phyloP scores from a whole-genome alignment of 2,888 invertebrate species.

The Himalopsyche japonica region DNA sequence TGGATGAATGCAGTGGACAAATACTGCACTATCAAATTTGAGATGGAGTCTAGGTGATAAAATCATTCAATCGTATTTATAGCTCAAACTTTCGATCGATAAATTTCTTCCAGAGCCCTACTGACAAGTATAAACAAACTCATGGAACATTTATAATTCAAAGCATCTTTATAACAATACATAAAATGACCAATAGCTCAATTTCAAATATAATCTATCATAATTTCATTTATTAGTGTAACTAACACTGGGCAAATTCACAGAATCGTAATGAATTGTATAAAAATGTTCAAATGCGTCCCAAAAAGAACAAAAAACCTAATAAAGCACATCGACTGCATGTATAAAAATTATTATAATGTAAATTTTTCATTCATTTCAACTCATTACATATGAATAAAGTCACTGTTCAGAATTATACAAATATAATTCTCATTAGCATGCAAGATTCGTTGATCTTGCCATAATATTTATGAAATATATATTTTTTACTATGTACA shows the following conservation, averaged over 20 bases:
- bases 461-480: neutral
- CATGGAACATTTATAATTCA: too few species aligned
- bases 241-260: neutral
- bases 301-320: neutral
- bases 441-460: neutral
- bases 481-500: neutral
- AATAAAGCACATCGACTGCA: neutral
- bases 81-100: too few species aligned
- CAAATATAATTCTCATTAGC: neutral
- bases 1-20: too few species aligned
- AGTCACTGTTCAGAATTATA: neutral
- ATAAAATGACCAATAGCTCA: too few species aligned
- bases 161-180: too few species aligned
- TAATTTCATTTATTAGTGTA: too few species aligned
- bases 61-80: too few species aligned
- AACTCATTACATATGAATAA: neutral
- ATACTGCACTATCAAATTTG: too few species aligned
- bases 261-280: neutral
- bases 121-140: too few species aligned
- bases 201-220: too few species aligned
- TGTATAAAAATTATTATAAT: neutral
- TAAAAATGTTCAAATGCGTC: neutral
- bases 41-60: too few species aligned
- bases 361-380: neutral
- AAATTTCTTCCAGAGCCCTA: too few species aligned